Evolutionary conservation across 2,113 vertebrate genomes (phyloP), one percentile per base, ranked within the genome.

Genomic region (Sprattus sprattus): DNA sequence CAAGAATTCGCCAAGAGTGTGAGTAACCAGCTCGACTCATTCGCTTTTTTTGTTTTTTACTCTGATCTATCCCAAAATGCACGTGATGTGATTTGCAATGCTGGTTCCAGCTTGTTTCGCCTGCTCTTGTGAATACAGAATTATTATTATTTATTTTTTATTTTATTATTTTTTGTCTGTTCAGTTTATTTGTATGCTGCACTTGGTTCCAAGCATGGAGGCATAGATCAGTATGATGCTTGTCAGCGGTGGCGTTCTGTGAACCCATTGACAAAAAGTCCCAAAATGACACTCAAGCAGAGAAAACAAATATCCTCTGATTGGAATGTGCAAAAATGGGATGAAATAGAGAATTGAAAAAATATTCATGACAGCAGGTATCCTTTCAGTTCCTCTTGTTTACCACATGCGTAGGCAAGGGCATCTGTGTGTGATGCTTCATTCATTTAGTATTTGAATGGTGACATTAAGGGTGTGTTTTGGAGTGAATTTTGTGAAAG

Each of bases 131-230:
- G 71, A 78, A 78, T 78, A 32, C 71, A 16, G 71, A 78, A 78
- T 78, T 20, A 39, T 39, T 32, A 16, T 78, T 39, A 39, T 39
- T 39, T 1, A 1, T 78, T 78, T 78, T 78, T 78, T 39, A 39
- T 32, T 39, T 78, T n/a, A n/a, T n/a, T n/a, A n/a, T n/a, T 78
- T 78, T 78, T 78, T 78, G 28, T 39, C 16, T 28, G 28, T 18
- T 32, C 28, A 78, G 28, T 78, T 78, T 78, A 78, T 78, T 78
- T 78, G 71, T 78, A 78, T 78, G 71, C 71, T 6, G 71, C 15
- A 78, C 32, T 39, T 6, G 71, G 71, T 39, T 11, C 32, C 71
- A 78, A 18, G 71, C 28, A 39, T 28, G 25, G 71, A 78, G 71
- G 28, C 15, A 16, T 32, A 78, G 71, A 44, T 78, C 71, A 44